Evolutionary conservation across 92 coral and sea anemone species (phyloP).

Genomic region (Zoanthus gigantus): DNA sequence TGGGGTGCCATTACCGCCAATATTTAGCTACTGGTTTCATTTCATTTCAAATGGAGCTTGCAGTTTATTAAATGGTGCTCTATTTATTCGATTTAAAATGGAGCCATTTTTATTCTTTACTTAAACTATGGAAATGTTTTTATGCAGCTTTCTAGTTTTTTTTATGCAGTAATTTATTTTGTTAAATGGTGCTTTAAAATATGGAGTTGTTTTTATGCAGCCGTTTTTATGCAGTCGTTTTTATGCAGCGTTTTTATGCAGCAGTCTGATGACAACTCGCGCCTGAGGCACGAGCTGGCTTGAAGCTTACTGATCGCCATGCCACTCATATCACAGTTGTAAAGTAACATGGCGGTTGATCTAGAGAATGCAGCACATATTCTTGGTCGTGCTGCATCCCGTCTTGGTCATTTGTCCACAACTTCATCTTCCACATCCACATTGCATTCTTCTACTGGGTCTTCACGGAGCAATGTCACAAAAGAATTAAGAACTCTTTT

Average conservation of each 20-base stretch:
- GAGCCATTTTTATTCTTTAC: neutral
- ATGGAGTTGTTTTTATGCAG: neutral
- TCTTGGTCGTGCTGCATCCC: neutral
- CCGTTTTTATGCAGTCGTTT: neutral
- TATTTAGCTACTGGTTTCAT: too few relatives aligned
- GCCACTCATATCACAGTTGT: neutral
- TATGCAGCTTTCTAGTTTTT: neutral
- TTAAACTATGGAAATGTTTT: neutral
- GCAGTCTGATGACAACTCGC: neutral
- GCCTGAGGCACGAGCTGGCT: neutral
- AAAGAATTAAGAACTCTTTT: neutral
- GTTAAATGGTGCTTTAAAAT: too few relatives aligned
- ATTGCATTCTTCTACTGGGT: neutral
- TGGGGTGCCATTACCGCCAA: too few relatives aligned
- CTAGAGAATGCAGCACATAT: neutral
- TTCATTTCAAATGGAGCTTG: too few relatives aligned
- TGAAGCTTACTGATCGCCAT: neutral
- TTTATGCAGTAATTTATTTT: neutral
- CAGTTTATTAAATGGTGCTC: too few relatives aligned
- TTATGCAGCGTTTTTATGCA: neutral
- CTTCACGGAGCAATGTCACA: neutral
- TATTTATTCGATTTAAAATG: neutral
- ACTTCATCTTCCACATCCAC: neutral
- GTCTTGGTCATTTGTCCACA: neutral
- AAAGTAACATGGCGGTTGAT: neutral